Evolutionary conservation across 2,797 vertebrate species (phyloP).

Genomic region (Diplodus sargus): DNA sequence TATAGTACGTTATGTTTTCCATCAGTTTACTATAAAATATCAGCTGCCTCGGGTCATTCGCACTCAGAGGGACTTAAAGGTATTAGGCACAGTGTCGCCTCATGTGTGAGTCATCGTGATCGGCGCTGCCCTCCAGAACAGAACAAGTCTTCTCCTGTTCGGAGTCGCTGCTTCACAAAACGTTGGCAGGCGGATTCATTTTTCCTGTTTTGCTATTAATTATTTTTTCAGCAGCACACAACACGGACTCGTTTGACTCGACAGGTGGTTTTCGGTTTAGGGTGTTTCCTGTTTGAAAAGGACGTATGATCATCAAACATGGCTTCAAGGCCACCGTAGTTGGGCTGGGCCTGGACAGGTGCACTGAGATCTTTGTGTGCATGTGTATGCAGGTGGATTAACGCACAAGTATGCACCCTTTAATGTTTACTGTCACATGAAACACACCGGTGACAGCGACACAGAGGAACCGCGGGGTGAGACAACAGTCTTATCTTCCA

Average conservation of each 20-base stretch:
- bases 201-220: constrained; percentile 13
- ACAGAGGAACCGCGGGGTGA: background rate
- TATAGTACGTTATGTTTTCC: background rate
- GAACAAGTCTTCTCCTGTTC: constrained; percentile 15
- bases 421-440: background rate
- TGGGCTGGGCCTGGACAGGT: constrained; percentile 12
- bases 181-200: constrained; percentile 7
- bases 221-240: constrained; percentile 1
- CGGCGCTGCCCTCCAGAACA: background rate
- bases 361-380: background rate
- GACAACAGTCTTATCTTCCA: constrained; percentile 30
- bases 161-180: constrained; percentile 3
- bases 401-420: background rate
- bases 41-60: background rate
- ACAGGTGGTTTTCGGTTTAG: constrained; percentile 46
- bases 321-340: background rate
- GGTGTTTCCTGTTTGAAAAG: constrained; percentile 65
- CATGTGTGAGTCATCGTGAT: constrained; percentile 2
- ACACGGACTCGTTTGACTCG: constrained; percentile 66
- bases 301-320: background rate
- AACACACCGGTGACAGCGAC: constrained; percentile 49
- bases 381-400: background rate
- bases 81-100: background rate
- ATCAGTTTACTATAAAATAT: background rate
- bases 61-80: constrained; percentile 1